Percentiles rank a stretch among this genome's conserved stretches.
phyloP scores from a whole-genome alignment of 1,140 invertebrate genomes.

The Drosophila carrolli region DNA sequence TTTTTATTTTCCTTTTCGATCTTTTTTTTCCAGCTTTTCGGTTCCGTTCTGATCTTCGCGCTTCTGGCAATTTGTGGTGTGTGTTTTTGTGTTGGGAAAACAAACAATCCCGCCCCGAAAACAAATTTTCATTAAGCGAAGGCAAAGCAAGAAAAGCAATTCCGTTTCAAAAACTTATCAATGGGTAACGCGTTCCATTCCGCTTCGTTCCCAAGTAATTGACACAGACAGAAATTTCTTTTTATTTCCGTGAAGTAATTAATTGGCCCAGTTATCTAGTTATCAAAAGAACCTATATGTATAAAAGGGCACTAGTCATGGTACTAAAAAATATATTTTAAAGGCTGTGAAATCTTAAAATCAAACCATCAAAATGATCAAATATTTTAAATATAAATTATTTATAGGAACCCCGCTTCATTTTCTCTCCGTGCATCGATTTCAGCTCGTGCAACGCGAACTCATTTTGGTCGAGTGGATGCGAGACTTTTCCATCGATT shows the following conservation, averaged over 20 bases:
- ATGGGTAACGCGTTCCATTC: slow-evolving; percentile 19
- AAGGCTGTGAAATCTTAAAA: no score
- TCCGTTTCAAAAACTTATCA: slow-evolving; percentile 53
- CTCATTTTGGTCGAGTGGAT: slow-evolving; percentile 15
- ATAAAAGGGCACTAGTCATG: no score
- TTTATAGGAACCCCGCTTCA: no score
- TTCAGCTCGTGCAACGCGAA: slow-evolving; percentile 18
- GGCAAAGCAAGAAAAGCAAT: slow-evolving; percentile 8
- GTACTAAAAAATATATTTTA: no score
- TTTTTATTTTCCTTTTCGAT: not conserved
- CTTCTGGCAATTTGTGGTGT: slow-evolving; percentile 22
- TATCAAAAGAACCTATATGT: no score
- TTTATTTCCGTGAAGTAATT: no score
- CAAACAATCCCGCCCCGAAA: slow-evolving; percentile 23
- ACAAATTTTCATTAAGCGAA: slow-evolving; percentile 62
- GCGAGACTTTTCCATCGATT: slow-evolving; percentile 22
- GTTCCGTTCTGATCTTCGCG: slow-evolving; percentile 16
- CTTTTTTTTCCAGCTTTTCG: not conserved
- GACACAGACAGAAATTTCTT: not conserved
- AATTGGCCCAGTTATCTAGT: no score
- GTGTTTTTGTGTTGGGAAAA: slow-evolving; percentile 22
- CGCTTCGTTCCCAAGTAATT: not conserved
- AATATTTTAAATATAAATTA: no score
- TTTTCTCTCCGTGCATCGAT: no score
- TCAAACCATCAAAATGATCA: no score